A percentile compares a stretch with the other conserved stretches of the same genome.
phyloP scores from a whole-genome alignment of 2,113 vertebrate species.

The Triplophysa tibetana region DNA sequence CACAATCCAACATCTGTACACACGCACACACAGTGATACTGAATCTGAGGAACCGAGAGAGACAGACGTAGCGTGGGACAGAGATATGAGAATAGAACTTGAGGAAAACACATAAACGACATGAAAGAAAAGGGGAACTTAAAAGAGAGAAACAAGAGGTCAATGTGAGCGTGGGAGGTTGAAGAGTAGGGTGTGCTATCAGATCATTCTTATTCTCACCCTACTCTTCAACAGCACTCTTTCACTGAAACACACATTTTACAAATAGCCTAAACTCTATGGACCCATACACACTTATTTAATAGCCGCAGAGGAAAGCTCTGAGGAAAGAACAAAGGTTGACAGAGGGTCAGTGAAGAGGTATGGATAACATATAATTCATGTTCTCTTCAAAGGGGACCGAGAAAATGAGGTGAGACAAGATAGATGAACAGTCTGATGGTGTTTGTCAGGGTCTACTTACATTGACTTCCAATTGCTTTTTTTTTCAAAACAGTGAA shows the following conservation, averaged over 20 bases:
- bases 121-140: slow-evolving; percentile 12
- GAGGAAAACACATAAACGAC: slow-evolving; percentile 16
- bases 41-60: not conserved
- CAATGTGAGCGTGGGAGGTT: slow-evolving; percentile 39
- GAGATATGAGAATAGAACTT: slow-evolving; percentile 7
- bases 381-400: slow-evolving; percentile 13
- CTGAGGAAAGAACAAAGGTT: slow-evolving; percentile 24
- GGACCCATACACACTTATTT: not conserved
- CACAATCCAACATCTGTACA: not conserved
- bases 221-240: slow-evolving; percentile 13
- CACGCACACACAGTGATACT: not conserved
- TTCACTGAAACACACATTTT: slow-evolving; percentile 3
- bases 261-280: slow-evolving; percentile 10
- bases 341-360: not conserved
- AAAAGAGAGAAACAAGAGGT: slow-evolving; percentile 40
- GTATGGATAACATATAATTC: slow-evolving; percentile 40
- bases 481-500: not conserved
- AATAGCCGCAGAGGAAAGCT: not conserved
- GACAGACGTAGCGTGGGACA: not conserved
- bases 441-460: not conserved
- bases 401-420: not conserved
- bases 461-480: not conserved
- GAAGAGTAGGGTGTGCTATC: slow-evolving; percentile 16
- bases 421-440: not conserved
- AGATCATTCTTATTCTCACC: slow-evolving; percentile 28